Evolutionary conservation across 1,140 invertebrate genomes (phyloP).

Genomic region (Liolophura sinensis): DNA sequence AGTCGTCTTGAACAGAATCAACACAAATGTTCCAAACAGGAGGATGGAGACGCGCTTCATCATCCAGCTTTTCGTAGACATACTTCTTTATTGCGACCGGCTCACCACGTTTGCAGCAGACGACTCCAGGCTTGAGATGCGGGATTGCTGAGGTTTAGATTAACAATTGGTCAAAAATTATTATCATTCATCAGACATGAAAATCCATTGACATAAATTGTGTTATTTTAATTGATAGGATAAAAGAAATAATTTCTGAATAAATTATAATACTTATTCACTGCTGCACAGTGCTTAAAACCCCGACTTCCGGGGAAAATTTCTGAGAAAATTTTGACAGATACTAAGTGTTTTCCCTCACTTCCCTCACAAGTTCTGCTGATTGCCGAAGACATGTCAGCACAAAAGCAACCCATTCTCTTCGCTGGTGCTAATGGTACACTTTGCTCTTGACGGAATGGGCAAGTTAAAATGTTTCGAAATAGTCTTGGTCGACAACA

Average conservation of each 20-base stretch:
- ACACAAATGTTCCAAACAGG: no score
- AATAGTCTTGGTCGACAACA: slow-evolving; percentile 57
- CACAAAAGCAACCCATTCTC: background rate
- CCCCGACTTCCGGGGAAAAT: background rate
- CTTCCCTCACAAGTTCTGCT: background rate
- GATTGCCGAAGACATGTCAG: background rate
- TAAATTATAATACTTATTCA: background rate
- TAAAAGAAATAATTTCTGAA: background rate
- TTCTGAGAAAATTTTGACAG: background rate
- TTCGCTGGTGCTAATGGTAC: background rate
- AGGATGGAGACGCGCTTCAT: no score
- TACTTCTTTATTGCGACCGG: no score
- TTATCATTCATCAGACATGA: no score
- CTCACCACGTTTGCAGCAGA: no score
- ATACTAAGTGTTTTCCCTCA: background rate
- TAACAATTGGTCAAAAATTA: no score
- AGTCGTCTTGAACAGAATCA: no score
- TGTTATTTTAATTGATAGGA: no score
- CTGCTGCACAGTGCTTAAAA: background rate
- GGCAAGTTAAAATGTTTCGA: slow-evolving; percentile 62
- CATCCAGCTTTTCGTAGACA: no score
- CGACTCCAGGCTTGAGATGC: no score
- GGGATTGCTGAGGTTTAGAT: no score
- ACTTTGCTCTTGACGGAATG: slow-evolving; percentile 44
- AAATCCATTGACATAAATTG: no score